Evolutionary conservation across 2,888 invertebrate genomes (phyloP).

Genomic region (Leptopilina syphax): DNA sequence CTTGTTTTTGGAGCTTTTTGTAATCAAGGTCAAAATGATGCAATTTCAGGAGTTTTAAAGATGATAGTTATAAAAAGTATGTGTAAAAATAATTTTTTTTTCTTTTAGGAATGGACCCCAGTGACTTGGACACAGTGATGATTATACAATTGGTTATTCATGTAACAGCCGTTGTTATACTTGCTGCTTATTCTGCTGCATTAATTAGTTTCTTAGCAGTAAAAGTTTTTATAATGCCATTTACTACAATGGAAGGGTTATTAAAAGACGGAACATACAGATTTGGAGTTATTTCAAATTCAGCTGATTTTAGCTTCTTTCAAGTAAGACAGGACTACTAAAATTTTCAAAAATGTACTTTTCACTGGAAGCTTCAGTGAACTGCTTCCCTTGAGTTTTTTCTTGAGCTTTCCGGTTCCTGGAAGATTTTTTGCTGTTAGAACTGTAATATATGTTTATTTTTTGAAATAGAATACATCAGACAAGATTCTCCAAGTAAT

Average conservation of each 20-base stretch:
- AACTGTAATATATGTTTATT: too few species aligned
- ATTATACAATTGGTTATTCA: conserved; percentile 70
- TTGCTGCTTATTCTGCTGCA: conserved; percentile 74
- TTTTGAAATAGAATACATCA: conserved; percentile 63
- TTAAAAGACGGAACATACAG: conserved; percentile 69
- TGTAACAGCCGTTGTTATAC: conserved; percentile 68
- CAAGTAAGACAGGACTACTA: conserved; percentile 58
- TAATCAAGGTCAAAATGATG: conserved; percentile 64
- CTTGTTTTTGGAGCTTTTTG: conserved; percentile 70
- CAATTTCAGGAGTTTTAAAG: too few species aligned
- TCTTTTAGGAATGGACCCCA: conserved; percentile 62
- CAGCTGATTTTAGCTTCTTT: conserved; percentile 71
- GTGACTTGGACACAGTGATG: conserved; percentile 65
- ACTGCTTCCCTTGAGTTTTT: too few species aligned
- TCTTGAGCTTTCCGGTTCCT: too few species aligned
- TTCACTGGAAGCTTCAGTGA: too few species aligned
- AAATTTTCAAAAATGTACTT: too few species aligned
- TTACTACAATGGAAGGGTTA: conserved; percentile 73
- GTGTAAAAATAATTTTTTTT: too few species aligned
- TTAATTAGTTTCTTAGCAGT: conserved; percentile 72
- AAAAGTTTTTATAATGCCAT: conserved; percentile 71
- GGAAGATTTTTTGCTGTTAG: too few species aligned
- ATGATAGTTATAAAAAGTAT: too few species aligned
- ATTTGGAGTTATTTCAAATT: conserved; percentile 68
- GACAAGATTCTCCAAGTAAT: conserved; percentile 64